Conservation (phyloP, 2,797 vertebrate species). For the Onychomys torridus region DNA sequence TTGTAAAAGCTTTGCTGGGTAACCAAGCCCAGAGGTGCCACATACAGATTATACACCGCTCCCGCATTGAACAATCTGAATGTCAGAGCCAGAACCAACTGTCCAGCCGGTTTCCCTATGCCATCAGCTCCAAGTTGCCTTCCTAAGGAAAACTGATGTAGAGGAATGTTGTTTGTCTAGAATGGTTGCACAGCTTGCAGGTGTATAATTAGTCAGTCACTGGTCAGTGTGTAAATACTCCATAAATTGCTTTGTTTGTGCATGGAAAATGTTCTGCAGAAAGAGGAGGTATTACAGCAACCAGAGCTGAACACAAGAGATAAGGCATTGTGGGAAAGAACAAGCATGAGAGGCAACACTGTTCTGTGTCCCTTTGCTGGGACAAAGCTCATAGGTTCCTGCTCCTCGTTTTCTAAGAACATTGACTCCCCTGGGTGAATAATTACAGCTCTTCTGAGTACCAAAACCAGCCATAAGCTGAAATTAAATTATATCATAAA, state of each 20-base stretch:
- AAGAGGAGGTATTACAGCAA: constrained; percentile 73
- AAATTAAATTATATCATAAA: constrained; percentile 83
- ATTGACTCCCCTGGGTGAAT: constrained; percentile 76
- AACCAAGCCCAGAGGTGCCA: background rate
- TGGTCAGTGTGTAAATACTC: constrained; percentile 76
- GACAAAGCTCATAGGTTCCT: constrained; percentile 48
- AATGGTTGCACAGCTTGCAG: constrained; percentile 66
- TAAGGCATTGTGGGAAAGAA: constrained; percentile 70
- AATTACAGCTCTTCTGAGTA: constrained; percentile 78
- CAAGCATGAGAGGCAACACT: constrained; percentile 65
- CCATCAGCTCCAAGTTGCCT: constrained; percentile 51
- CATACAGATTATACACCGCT: background rate
- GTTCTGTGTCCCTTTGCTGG: constrained; percentile 64
- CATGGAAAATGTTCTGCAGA: constrained; percentile 71
- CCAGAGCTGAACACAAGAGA: constrained; percentile 76
- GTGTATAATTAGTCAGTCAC: constrained; percentile 79
- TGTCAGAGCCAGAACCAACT: constrained; percentile 42
- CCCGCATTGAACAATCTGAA: background rate
- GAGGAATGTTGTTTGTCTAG: constrained; percentile 74
- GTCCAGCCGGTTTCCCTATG: constrained; percentile 24
- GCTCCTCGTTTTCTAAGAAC: constrained; percentile 71
- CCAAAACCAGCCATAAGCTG: constrained; percentile 77
- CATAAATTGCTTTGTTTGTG: constrained; percentile 81
- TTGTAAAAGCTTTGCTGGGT: background rate
- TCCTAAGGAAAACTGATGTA: constrained; percentile 49